Evolutionary conservation across 2,113 vertebrate species (phyloP).

Genomic region (Tauraco erythrolophus): DNA sequence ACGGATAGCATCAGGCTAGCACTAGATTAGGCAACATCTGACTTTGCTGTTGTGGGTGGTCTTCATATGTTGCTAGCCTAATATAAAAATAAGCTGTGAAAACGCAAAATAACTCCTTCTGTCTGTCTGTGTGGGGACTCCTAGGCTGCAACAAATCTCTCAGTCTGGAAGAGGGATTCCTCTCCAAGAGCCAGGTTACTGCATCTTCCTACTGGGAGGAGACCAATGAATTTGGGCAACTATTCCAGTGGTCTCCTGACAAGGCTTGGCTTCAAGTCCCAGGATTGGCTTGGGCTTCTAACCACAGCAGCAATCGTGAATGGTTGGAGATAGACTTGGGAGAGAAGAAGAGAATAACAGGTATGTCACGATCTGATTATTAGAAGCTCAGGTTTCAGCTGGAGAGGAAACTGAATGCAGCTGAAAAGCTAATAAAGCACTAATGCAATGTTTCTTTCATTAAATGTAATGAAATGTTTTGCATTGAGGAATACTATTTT

Average conservation of each 20-base stretch:
- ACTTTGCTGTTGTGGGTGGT: constrained; percentile 47
- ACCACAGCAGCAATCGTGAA: constrained; percentile 64
- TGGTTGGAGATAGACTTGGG: constrained; percentile 87
- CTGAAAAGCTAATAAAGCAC: background rate
- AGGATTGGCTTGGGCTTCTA: constrained; percentile 74
- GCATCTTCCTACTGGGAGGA: constrained; percentile 79
- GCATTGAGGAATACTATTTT: background rate
- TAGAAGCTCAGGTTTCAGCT: background rate
- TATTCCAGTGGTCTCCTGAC: constrained; percentile 71
- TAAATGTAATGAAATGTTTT: background rate
- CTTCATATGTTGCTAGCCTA: constrained; percentile 56
- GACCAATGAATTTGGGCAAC: constrained; percentile 61
- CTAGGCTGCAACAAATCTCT: constrained; percentile 80
- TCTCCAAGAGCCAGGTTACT: constrained; percentile 67
- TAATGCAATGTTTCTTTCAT: background rate
- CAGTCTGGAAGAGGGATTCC: constrained; percentile 65
- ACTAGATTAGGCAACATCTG: constrained; percentile 32
- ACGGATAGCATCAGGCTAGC: constrained; percentile 23
- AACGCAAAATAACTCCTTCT: constrained; percentile 39
- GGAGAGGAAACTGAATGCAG: background rate
- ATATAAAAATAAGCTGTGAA: constrained; percentile 55
- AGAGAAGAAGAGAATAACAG: constrained; percentile 85
- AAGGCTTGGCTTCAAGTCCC: constrained; percentile 67
- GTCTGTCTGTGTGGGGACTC: constrained; percentile 24
- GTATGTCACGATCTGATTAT: constrained; percentile 34